A percentile compares a stretch with the other conserved stretches of the same genome.
Conservation (phyloP, 2,888 invertebrate genomes). For the Lycophotia porphyrea region DNA sequence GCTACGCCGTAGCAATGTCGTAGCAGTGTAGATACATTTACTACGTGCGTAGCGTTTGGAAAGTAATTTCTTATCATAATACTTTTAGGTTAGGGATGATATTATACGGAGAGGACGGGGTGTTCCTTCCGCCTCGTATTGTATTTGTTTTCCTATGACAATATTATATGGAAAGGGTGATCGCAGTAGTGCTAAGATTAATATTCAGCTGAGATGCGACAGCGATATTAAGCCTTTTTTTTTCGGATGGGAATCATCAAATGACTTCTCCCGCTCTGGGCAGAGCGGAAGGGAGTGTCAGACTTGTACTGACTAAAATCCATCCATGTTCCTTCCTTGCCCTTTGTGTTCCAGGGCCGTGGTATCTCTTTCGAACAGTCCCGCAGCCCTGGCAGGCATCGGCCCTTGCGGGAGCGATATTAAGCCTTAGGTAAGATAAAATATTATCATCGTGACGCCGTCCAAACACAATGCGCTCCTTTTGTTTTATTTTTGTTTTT, state of each 20-base stretch:
- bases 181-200: slow-evolving; percentile 5
- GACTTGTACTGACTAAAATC: too few relatives aligned
- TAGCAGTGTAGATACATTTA: slow-evolving; percentile 39
- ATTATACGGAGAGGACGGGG: slow-evolving; percentile 20
- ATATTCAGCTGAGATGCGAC: background rate
- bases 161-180: background rate
- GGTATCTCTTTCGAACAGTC: too few relatives aligned
- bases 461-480: background rate
- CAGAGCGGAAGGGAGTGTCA: too few relatives aligned
- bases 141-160: slow-evolving; percentile 8
- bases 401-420: background rate
- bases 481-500: too few relatives aligned
- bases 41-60: slow-evolving; percentile 45
- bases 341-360: too few relatives aligned
- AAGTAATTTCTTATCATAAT: slow-evolving; percentile 24
- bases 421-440: background rate
- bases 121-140: too few relatives aligned
- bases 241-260: too few relatives aligned
- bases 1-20: slow-evolving; percentile 54
- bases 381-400: too few relatives aligned
- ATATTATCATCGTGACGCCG: background rate
- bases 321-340: too few relatives aligned
- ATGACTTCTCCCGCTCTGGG: too few relatives aligned
- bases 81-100: slow-evolving; percentile 10
- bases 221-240: background rate